phyloP scores from a whole-genome alignment of 2,888 invertebrate species.

The Melieria picta region DNA sequence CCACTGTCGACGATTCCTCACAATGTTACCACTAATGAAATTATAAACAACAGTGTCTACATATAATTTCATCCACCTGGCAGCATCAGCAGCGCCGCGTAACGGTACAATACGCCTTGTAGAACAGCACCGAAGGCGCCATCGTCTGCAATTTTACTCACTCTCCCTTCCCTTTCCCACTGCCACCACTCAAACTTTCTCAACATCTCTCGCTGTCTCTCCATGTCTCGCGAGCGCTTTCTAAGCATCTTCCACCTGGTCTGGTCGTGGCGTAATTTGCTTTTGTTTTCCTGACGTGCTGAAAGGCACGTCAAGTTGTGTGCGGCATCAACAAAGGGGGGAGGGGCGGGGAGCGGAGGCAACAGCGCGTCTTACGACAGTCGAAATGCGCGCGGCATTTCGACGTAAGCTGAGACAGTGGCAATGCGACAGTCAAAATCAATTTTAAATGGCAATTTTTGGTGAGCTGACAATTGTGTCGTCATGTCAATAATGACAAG shows the following conservation, averaged over 20 bases:
- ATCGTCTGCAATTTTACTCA: neutral
- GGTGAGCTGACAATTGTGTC: constrained; percentile 16
- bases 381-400: neutral
- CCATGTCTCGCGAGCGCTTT: no score
- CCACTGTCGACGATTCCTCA: constrained; percentile 49
- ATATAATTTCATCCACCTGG: constrained; percentile 62
- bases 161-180: neutral
- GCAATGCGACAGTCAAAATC: constrained; percentile 8
- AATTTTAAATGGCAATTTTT: constrained; percentile 32
- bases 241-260: no score
- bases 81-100: constrained; percentile 45
- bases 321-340: no score
- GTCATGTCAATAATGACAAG: no score
- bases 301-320: no score
- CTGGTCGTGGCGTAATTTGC: no score
- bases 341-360: no score
- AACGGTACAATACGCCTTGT: constrained; percentile 6
- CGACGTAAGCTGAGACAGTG: no score
- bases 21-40: constrained; percentile 61
- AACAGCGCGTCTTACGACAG: no score
- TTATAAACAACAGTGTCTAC: constrained; percentile 61
- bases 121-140: neutral
- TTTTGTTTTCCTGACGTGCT: no score
- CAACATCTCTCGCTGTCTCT: no score
- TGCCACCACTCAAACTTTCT: neutral